Percentiles rank a stretch among this genome's conserved stretches.
Evolutionary conservation across 1,140 invertebrate species (phyloP).

Genomic region (Tigriopus japonicus): DNA sequence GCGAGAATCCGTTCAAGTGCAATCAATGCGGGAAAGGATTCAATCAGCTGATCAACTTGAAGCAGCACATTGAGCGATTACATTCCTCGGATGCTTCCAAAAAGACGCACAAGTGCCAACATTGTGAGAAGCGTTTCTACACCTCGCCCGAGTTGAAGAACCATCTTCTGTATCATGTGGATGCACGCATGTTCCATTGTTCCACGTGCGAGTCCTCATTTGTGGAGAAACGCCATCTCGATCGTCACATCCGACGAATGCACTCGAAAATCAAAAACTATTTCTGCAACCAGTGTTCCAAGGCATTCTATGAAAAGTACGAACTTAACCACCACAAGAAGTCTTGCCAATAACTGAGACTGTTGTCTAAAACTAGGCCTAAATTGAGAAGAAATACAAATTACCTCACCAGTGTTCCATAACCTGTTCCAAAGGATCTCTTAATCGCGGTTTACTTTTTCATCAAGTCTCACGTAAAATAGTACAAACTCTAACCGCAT

Average conservation of each 20-base stretch:
- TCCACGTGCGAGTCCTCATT: neutral
- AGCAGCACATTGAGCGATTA: neutral
- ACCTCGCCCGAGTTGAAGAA: neutral
- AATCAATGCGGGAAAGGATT: neutral
- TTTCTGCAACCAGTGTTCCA: neutral
- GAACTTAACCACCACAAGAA: neutral
- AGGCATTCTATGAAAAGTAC: constrained; percentile 1
- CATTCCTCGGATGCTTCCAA: neutral
- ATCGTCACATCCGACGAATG: neutral
- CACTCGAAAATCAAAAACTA: neutral
- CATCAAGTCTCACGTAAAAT: too few relatives aligned
- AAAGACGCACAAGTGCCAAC: neutral
- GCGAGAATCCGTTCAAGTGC: neutral
- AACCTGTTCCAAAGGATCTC: too few relatives aligned
- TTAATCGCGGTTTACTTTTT: too few relatives aligned
- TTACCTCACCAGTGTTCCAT: too few relatives aligned
- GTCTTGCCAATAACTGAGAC: neutral
- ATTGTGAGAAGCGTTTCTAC: neutral
- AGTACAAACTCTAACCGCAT: too few relatives aligned
- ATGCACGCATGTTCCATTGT: neutral
- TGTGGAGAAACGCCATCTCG: neutral
- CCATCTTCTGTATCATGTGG: neutral
- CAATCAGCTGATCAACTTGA: neutral
- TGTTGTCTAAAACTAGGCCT: too few relatives aligned
- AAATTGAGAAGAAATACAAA: too few relatives aligned